Base-by-base conservation (phyloP, 2,888 invertebrate species). In the Abrostola triplasia region DNA sequence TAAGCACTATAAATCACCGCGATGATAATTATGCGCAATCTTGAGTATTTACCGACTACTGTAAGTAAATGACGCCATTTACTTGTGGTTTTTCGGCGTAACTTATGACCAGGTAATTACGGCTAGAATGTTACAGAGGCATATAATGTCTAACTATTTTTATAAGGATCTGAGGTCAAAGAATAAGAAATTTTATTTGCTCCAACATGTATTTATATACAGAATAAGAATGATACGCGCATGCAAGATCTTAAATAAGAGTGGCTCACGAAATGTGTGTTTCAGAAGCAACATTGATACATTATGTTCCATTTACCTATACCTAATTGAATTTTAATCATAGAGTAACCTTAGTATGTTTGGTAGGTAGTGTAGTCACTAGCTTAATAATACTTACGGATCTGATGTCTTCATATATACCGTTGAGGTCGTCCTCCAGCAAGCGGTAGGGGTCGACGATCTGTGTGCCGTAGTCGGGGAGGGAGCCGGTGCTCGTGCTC, bases 371-470 rank as follows among this genome's bases (percentile, higher is more conserved):
- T n/a, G n/a, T n/a, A n/a, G n/a, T n/a, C n/a, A 61, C 61, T 56
- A 36, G 36, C n/a, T 41, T 24, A 59, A 47, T 59, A 73, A 63
- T 58, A 37, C 91, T 89, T 92, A 98, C 98, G 95, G 97, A 95
- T 96, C 97, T 96, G 88, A 98, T 98, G 88, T 98, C 97, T 83
- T 96, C 96, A 88, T 98, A 98, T 83, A 98, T 96, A 82, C 97
- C 97, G 88, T 97, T 97, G 72, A 99, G 96, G 89, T 99, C 98
- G 83, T 98, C 97, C 83, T 98, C 97, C 71, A 98, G 95, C 73
- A 98, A 95, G 82, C 96, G 96, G 90, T 98, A 98, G 68, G 98
- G 98, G 94, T 98, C 98, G 79, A 98, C 95, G 92, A 97, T 97
- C 85, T 94, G 94, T 83, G 92, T 93, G 82, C 94, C 92, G 87